Conservation (phyloP, 2,797 vertebrate genomes). For the Hozukius guyotensis region DNA sequence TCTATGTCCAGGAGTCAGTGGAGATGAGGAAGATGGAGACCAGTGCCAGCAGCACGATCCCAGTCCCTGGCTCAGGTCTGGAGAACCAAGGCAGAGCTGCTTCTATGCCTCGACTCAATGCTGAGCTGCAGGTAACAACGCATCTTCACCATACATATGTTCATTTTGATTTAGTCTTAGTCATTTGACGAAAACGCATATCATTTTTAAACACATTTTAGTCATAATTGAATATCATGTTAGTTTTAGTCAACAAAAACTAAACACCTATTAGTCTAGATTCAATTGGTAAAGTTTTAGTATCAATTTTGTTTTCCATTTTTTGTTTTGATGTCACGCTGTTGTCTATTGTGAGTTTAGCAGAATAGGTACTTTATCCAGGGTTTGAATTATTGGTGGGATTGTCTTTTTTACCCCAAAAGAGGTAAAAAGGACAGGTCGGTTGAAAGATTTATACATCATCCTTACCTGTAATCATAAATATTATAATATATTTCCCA, state of each 20-base stretch:
- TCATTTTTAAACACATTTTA: neutral
- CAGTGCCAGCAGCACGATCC: constrained; percentile 73
- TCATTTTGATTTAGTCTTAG: neutral
- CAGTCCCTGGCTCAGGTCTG: constrained; percentile 83
- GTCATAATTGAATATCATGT: neutral
- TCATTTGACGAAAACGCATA: neutral
- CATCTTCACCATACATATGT: neutral
- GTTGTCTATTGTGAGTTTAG: neutral
- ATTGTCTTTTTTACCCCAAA: too few species aligned
- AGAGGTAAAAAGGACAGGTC: too few species aligned
- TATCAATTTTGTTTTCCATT: neutral
- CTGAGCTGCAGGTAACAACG: constrained; percentile 88
- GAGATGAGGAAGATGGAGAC: constrained; percentile 91
- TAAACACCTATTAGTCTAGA: too few species aligned
- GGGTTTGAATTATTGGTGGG: too few species aligned
- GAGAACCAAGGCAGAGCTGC: constrained; percentile 92
- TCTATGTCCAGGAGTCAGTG: constrained; percentile 82
- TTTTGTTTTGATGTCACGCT: neutral
- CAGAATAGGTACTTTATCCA: neutral
- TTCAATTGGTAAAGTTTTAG: neutral
- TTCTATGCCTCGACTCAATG: constrained; percentile 93
- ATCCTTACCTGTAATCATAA: too few species aligned
- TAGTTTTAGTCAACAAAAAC: neutral
- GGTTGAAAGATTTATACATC: too few species aligned
- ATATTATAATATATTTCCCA: too few species aligned